Base-by-base conservation (phyloP, 2,113 vertebrate genomes). In the Chloropsis cyanopogon region DNA sequence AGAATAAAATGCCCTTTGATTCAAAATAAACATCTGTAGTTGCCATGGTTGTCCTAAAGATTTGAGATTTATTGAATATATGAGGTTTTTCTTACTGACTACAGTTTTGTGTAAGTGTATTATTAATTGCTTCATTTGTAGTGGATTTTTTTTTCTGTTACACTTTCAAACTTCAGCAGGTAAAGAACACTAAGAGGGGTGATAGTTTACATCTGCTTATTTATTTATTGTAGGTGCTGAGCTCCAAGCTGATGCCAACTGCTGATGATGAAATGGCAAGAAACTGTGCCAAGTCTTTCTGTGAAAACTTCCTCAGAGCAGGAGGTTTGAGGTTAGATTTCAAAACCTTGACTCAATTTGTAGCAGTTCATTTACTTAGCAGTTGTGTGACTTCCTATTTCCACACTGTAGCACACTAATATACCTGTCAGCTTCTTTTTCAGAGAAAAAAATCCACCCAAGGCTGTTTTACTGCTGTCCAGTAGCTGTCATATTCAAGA, bases 201-300 rank as follows among this genome's bases (percentile, higher is more conserved):
- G 16, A 21, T 63, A 10, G 25, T 39, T 28, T 65, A 19, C 69
- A 9, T 28, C 9, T 81, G 39, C 50, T 86, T 82, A 70, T 89
- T 82, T 86, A 37, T 93, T 33, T 95, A 37, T 86, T 86, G 54
- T 92, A 99, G 99, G 99, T 99, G n/a, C 97, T 99, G 90, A 99
- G 99, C 97, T 99, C 99, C 86, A 99, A 99, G 96, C 97, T 99
- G 93, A 99, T 99, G 99, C 99, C 99, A 87, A 99, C 99, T 31
- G 99, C 99, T 57, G 99, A 99, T 90, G 99, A 99, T 94, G 99
- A 99, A 97, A 99, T 99, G 99, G 99, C 99, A 72, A 99, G 99
- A 98, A 99, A 98, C 77, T 99, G 99, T 96, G 99, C 99, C 82
- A 99, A 99, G 97, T 99, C 99, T 14, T 99, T 99, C 98, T 99